A percentile compares a stretch with the other conserved stretches of the same genome.
These are phyloP conservation scores for Monarcha castaneiventris DNA, from an alignment of 2,113 vertebrate genomes.

Conservation along the genomic window DNA sequence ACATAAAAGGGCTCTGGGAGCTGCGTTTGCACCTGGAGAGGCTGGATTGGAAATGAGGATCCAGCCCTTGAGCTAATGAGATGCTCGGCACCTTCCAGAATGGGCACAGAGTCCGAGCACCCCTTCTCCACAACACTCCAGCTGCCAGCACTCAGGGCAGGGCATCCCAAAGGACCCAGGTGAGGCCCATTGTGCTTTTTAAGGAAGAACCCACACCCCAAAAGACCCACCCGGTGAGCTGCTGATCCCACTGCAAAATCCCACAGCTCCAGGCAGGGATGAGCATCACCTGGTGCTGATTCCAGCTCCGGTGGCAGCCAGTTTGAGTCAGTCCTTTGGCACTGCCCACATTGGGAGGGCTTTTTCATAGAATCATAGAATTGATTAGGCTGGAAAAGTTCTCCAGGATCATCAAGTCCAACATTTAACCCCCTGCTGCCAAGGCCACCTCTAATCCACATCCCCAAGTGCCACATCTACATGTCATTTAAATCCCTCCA, in stretches of 20 bases:
- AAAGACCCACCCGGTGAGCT: rapidly evolving
- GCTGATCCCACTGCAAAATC: not conserved
- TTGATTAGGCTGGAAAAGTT: not conserved
- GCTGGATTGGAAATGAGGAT: constrained; percentile 6
- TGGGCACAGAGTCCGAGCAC: rapidly evolving
- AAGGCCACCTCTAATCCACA: not conserved
- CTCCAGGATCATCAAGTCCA: not conserved
- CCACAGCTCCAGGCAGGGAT: not conserved
- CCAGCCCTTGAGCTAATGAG: not conserved
- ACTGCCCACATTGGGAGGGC: not conserved
- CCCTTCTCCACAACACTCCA: rapidly evolving
- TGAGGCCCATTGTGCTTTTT: rapidly evolving
- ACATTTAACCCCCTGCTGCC: not conserved
- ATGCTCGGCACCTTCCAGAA: not conserved
- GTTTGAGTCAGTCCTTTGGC: not conserved
- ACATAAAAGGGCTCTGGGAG: not conserved
- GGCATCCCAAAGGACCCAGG: not conserved
- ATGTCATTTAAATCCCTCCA: not conserved
- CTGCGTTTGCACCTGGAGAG: not conserved
- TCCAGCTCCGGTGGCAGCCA: not conserved
- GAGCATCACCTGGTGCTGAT: rapidly evolving
- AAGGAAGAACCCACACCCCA: not conserved
- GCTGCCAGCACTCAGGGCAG: rapidly evolving
- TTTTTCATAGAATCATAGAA: not conserved
- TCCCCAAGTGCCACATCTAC: not conserved